Conservation (phyloP, 2,113 vertebrate genomes). For the Butastur rufipennis region DNA sequence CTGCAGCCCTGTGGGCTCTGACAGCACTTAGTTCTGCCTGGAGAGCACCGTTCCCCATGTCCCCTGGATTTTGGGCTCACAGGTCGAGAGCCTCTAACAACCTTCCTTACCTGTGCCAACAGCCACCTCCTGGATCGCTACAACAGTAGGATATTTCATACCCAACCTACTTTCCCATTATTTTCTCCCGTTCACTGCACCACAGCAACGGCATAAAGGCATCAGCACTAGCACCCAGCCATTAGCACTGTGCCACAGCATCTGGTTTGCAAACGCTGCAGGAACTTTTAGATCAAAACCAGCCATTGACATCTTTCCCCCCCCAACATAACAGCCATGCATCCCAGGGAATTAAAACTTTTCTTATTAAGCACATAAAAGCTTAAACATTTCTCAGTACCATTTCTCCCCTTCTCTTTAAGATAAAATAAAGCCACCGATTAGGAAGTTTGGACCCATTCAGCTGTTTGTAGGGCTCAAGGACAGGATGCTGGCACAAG, state of each 20-base stretch:
- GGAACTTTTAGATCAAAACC: neutral
- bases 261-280: neutral
- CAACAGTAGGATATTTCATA: neutral
- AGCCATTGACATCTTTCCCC: neutral
- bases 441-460: neutral
- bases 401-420: conserved; percentile 10
- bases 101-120: neutral
- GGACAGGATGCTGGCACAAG: neutral
- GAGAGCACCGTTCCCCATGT: rapidly evolving
- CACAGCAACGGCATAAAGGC: neutral
- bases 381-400: neutral
- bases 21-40: neutral
- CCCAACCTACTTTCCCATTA: neutral
- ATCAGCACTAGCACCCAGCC: rapidly evolving
- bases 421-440: neutral
- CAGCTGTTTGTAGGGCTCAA: neutral
- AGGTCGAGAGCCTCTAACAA: neutral
- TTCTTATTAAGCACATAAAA: neutral
- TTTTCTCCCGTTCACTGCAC: neutral
- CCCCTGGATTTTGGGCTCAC: rapidly evolving
- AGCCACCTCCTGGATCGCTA: neutral
- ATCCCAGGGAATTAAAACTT: neutral
- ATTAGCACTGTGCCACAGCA: neutral
- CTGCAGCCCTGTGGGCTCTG: neutral
- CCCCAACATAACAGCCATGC: neutral